Evolutionary conservation across 2,113 vertebrate genomes (phyloP).

Genomic region (Sitta europaea): DNA sequence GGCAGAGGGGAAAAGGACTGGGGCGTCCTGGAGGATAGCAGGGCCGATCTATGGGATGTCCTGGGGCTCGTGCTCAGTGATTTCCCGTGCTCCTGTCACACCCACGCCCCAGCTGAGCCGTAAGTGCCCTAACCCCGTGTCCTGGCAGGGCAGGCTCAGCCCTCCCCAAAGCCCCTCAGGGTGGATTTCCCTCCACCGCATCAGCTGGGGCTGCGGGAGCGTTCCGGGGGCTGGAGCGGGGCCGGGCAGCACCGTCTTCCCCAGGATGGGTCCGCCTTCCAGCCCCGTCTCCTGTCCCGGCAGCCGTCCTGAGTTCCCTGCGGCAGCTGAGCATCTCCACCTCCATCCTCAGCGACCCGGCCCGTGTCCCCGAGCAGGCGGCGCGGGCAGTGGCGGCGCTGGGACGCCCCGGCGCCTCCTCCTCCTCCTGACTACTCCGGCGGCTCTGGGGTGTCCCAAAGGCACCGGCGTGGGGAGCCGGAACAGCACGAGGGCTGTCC

Average conservation of each 20-base stretch:
- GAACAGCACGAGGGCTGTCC: background rate
- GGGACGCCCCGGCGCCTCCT: background rate
- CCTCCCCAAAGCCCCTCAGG: background rate
- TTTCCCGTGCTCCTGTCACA: background rate
- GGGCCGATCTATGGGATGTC: accelerated
- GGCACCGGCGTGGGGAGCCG: background rate
- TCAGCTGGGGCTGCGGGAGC: background rate
- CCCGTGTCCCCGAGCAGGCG: constrained; percentile 86
- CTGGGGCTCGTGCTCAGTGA: accelerated
- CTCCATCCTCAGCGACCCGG: constrained; percentile 88
- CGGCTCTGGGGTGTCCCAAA: background rate
- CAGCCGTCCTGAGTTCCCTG: constrained; percentile 91
- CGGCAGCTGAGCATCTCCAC: constrained; percentile 92
- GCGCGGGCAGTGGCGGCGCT: constrained; percentile 77
- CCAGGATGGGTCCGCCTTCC: background rate
- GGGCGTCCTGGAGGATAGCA: accelerated
- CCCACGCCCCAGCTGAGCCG: accelerated
- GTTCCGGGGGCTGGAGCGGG: background rate
- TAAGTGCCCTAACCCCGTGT: accelerated
- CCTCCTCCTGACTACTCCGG: background rate
- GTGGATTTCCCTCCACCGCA: background rate
- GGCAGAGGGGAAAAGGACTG: background rate
- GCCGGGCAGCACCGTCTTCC: background rate
- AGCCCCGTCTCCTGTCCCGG: background rate
- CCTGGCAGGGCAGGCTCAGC: background rate